Conservation (phyloP, 2,797 vertebrate genomes). For the Spinibarbus caldwelli region DNA sequence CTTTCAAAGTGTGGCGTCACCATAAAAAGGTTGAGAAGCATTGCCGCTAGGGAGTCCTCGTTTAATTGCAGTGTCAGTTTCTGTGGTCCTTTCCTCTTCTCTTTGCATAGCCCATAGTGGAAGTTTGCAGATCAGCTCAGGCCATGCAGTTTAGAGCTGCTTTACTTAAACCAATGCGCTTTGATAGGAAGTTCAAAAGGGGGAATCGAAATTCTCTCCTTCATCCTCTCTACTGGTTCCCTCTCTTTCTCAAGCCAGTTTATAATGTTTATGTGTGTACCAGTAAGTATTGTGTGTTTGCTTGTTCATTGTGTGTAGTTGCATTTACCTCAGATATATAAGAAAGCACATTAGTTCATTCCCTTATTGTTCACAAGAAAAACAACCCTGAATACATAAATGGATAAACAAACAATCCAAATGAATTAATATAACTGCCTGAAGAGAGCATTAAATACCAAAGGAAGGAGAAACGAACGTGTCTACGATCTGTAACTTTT, state of each 20-base stretch:
- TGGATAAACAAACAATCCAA: conserved; percentile 8
- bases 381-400: conserved; percentile 29
- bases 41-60: neutral
- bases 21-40: neutral
- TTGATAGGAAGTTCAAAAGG: neutral
- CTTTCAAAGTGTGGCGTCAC: neutral
- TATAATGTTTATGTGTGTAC: conserved; percentile 49
- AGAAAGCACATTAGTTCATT: conserved; percentile 19
- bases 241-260: conserved; percentile 6
- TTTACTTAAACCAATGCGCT: conserved; percentile 3
- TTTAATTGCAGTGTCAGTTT: conserved; percentile 9
- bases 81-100: neutral
- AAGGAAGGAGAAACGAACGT: neutral
- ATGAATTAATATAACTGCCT: conserved; percentile 19
- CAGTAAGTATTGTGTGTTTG: conserved; percentile 27
- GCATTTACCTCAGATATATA: conserved; percentile 15
- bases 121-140: conserved; percentile 14
- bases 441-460: conserved; percentile 20
- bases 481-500: neutral
- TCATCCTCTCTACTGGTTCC: conserved; percentile 6
- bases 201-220: conserved; percentile 3
- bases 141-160: conserved; percentile 21
- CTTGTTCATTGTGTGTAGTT: neutral
- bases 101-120: neutral
- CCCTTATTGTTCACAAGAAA: conserved; percentile 18